These are phyloP conservation scores for Oxyura jamaicensis DNA, from an alignment of 2,113 vertebrate genomes.

Conservation along the genomic window DNA sequence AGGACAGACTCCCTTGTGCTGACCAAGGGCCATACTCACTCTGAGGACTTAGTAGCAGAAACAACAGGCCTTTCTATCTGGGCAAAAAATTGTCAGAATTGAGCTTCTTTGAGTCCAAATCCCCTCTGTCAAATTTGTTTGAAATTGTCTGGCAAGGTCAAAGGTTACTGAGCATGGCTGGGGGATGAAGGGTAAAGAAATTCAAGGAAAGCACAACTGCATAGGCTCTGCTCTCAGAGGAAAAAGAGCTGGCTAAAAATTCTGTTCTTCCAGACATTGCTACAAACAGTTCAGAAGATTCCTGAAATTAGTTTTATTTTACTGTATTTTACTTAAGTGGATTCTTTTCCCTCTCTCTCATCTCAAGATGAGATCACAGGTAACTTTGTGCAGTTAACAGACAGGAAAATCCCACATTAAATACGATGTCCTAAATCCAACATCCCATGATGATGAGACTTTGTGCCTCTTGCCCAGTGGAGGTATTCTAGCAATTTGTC, in stretches of 20 bases:
- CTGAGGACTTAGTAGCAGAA: not conserved
- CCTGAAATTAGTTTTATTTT: not conserved
- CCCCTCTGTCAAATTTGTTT: not conserved
- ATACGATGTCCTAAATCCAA: not conserved
- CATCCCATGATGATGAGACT: fast-evolving
- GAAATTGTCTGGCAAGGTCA: not conserved
- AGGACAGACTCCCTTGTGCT: fast-evolving
- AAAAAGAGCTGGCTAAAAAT: not conserved
- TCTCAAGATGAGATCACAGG: not conserved
- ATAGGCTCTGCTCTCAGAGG: not conserved
- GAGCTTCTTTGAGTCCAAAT: not conserved
- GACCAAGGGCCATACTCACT: not conserved
- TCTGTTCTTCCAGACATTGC: not conserved
- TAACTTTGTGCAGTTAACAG: not conserved
- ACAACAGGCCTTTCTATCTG: not conserved
- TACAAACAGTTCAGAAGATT: not conserved
- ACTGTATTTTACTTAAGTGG: not conserved
- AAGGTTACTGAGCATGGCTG: not conserved
- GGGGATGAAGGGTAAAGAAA: not conserved
- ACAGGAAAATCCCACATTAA: not conserved
- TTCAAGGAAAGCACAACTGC: not conserved
- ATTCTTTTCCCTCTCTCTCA: not conserved
- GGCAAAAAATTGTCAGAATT: not conserved
- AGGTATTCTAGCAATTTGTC: not conserved
- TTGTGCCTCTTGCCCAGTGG: not conserved